Conservation (phyloP, 2,797 vertebrate species). For the Epinephelus awoara region DNA sequence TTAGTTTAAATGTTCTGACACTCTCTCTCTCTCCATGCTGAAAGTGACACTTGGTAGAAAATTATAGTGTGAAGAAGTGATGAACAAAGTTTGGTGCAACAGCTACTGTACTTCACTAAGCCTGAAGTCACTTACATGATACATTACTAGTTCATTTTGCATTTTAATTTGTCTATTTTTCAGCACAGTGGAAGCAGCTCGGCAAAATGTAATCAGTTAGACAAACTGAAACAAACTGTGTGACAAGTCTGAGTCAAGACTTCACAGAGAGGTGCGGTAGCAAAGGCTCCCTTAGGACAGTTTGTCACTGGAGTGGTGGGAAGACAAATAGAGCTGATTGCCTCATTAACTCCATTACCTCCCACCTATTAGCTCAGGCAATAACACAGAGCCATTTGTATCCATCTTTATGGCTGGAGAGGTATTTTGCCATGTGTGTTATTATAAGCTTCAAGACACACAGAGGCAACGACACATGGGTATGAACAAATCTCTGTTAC, state of each 20-base stretch:
- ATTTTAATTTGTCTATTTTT: background rate
- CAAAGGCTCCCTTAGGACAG: constrained; percentile 4
- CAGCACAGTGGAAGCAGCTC: background rate
- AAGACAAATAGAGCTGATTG: constrained; percentile 31
- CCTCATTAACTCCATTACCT: constrained; percentile 30
- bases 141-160: background rate
- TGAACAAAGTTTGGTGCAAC: background rate
- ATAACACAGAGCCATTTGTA: constrained; percentile 12
- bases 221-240: constrained; percentile 11
- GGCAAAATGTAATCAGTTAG: constrained; percentile 3
- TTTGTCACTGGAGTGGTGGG: constrained; percentile 14
- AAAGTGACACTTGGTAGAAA: background rate
- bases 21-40: background rate
- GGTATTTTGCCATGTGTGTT: background rate
- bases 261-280: constrained; percentile 18
- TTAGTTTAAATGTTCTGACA: constrained; percentile 1
- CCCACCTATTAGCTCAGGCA: constrained; percentile 27
- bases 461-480: background rate
- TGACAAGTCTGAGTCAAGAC: constrained; percentile 3
- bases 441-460: constrained; percentile 3
- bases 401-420: background rate
- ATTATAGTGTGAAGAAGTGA: background rate
- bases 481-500: constrained; percentile 1
- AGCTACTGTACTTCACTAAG: background rate
- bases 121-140: background rate